A percentile compares a stretch with the other conserved stretches of the same genome.
Conservation (phyloP, 1,140 invertebrate genomes). For the Hypothenemus hampei region DNA sequence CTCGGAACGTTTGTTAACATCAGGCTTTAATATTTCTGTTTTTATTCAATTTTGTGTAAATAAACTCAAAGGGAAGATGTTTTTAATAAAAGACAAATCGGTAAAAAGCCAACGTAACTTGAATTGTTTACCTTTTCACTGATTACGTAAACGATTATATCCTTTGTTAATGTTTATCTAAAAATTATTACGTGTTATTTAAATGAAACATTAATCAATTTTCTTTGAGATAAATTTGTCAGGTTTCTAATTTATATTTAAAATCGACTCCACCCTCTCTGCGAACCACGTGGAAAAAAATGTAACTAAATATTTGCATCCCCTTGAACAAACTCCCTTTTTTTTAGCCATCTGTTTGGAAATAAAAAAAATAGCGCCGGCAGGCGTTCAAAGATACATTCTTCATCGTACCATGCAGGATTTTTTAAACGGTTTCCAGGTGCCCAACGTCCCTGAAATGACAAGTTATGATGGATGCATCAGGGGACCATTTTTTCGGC, state of each 20-base stretch:
- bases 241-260: conserved; percentile 3
- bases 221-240: neutral
- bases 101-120: conserved; percentile 25
- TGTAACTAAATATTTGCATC: conserved; percentile 12
- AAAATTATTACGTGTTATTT: conserved; percentile 28
- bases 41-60: conserved; percentile 25
- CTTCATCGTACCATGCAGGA: conserved; percentile 5
- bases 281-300: neutral
- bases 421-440: conserved; percentile 18
- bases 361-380: neutral
- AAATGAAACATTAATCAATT: conserved; percentile 26
- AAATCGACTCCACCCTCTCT: neutral
- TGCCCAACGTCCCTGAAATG: conserved; percentile 15
- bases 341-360: conserved; percentile 10
- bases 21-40: conserved; percentile 18
- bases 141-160: conserved; percentile 27
- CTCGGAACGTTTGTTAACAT: conserved; percentile 14
- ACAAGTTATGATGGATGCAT: conserved; percentile 25
- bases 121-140: conserved; percentile 11
- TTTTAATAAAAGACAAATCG: conserved; percentile 29
- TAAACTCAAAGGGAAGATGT: conserved; percentile 23
- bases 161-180: conserved; percentile 25
- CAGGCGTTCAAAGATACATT: conserved; percentile 8
- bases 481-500: conserved; percentile 9
- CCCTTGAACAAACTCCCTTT: neutral